These are phyloP conservation scores for Malurus melanocephalus DNA, from an alignment of 2,113 vertebrate genomes.

Conservation along the genomic window DNA sequence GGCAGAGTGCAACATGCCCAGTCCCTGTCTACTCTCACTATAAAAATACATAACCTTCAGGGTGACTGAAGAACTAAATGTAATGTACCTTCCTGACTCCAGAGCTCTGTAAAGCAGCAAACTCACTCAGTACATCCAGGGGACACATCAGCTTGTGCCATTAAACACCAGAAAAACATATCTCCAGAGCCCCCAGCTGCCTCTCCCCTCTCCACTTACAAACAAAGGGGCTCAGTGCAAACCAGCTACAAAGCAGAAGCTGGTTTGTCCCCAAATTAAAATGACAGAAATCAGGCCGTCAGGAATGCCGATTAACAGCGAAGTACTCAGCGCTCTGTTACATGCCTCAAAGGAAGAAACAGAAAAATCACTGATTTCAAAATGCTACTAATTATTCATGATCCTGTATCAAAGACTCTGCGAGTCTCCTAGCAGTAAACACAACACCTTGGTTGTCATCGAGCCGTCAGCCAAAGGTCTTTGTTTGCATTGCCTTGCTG, in stretches of 20 bases:
- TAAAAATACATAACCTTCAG: not conserved
- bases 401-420: conserved; percentile 9
- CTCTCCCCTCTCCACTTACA: not conserved
- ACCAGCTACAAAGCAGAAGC: not conserved
- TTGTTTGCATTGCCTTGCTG: not conserved
- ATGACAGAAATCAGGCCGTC: not conserved
- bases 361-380: conserved; percentile 18
- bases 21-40: not conserved
- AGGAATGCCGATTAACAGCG: not conserved
- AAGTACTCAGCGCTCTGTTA: not conserved
- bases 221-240: not conserved
- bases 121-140: not conserved
- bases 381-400: conserved; percentile 37
- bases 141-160: not conserved
- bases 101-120: not conserved
- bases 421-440: not conserved
- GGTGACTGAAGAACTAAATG: not conserved
- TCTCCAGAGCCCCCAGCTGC: not conserved
- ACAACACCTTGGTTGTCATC: not conserved
- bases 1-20: no score
- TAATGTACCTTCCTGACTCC: not conserved
- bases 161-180: not conserved
- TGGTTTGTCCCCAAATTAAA: conserved; percentile 1
- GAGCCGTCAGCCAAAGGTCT: not conserved
- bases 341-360: not conserved